These are phyloP conservation scores for Rhegmatorhina hoffmannsi DNA, from an alignment of 2,113 vertebrate species.

Conservation along the genomic window DNA sequence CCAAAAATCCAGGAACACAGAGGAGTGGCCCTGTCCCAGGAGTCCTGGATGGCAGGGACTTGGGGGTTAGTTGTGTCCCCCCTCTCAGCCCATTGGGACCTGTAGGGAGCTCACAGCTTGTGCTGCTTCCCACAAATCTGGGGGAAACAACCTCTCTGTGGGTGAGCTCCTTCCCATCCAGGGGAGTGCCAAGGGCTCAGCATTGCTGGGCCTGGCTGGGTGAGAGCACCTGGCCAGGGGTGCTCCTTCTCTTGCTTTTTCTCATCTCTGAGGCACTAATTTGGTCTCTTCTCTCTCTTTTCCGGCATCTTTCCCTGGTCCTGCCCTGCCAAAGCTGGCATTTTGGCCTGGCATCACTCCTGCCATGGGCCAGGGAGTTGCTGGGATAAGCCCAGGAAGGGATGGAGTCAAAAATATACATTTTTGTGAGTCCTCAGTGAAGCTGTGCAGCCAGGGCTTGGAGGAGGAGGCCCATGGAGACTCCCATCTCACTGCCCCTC, in stretches of 20 bases:
- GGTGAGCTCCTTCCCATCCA: not conserved
- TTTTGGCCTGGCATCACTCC: not conserved
- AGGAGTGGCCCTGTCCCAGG: not conserved
- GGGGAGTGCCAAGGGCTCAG: not conserved
- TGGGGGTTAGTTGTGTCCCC: not conserved
- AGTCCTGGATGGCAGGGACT: not conserved
- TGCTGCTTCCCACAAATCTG: not conserved
- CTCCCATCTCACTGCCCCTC: not conserved
- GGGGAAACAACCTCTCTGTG: not conserved
- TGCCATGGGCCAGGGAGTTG: not conserved
- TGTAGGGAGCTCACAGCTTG: not conserved
- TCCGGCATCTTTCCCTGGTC: not conserved
- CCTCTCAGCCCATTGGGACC: not conserved
- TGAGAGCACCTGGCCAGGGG: not conserved
- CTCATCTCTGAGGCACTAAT: rapidly evolving
- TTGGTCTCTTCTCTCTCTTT: not conserved
- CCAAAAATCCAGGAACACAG: not conserved
- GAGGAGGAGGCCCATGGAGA: not conserved
- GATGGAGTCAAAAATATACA: not conserved
- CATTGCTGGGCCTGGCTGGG: not conserved
- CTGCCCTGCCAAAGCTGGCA: not conserved
- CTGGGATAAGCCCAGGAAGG: not conserved
- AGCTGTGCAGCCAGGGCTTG: not conserved
- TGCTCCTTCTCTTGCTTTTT: not conserved
- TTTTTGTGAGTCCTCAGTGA: not conserved